Evolutionary conservation across 2,113 vertebrate genomes (phyloP).

Genomic region (Tenebrosternarchus preto): DNA sequence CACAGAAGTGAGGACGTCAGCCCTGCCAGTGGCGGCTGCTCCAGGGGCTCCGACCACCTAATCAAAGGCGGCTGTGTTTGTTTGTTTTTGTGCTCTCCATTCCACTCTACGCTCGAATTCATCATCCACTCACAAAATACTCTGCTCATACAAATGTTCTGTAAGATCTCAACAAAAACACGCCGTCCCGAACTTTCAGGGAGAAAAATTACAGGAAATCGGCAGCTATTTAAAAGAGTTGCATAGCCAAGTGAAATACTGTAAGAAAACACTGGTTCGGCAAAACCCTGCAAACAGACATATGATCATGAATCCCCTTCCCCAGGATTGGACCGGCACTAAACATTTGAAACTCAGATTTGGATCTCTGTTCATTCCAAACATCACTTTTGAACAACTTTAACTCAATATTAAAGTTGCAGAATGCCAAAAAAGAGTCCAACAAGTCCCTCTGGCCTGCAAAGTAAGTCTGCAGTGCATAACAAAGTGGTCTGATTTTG

Average conservation of each 20-base stretch:
- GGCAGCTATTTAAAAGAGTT: neutral
- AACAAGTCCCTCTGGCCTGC: neutral
- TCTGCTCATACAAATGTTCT: neutral
- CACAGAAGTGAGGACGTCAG: slow-evolving; percentile 29
- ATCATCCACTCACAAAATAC: slow-evolving; percentile 47
- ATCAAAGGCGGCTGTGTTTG: slow-evolving; percentile 46
- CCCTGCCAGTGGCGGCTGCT: slow-evolving; percentile 12
- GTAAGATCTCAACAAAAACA: neutral
- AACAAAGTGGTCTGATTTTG: neutral
- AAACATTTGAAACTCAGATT: no score
- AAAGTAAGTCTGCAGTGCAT: neutral
- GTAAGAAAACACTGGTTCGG: neutral
- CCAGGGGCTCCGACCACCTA: slow-evolving; percentile 25
- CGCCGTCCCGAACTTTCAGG: neutral
- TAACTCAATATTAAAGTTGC: neutral
- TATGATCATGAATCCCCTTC: no score
- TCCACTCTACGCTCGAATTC: slow-evolving; percentile 31
- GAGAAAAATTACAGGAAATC: neutral
- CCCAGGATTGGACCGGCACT: no score
- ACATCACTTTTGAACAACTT: neutral
- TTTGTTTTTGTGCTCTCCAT: slow-evolving; percentile 28
- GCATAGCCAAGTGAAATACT: slow-evolving; percentile 12
- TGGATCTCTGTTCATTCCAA: neutral
- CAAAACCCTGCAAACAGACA: neutral
- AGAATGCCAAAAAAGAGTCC: neutral